Percentiles rank a stretch among this genome's conserved stretches.
phyloP scores from a whole-genome alignment of 2,113 vertebrate species.

The Progne subis region DNA sequence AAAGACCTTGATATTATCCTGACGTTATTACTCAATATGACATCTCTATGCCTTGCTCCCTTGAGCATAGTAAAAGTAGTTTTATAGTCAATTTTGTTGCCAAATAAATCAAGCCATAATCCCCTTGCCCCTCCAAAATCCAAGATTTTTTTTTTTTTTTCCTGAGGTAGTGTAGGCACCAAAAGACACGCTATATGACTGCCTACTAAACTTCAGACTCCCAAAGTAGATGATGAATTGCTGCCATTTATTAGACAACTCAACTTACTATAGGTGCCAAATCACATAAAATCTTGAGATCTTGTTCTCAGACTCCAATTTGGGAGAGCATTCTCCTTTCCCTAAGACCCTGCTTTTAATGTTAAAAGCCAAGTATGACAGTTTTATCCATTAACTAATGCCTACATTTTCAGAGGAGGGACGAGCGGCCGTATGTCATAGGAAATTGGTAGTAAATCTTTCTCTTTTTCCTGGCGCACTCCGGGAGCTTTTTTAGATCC shows the following conservation, averaged over 20 bases:
- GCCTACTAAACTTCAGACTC: slow-evolving; percentile 44
- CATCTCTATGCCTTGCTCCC: slow-evolving; percentile 53
- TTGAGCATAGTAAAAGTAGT: slow-evolving; percentile 46
- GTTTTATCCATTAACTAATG: slow-evolving; percentile 5
- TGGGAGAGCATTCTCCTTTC: background rate
- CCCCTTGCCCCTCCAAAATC: slow-evolving; percentile 16
- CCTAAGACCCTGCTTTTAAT: slow-evolving; percentile 6
- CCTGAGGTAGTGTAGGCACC: background rate
- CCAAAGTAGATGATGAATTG: slow-evolving; percentile 36
- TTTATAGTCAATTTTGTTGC: slow-evolving; percentile 67
- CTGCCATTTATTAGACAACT: slow-evolving; percentile 44
- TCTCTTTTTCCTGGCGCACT: background rate
- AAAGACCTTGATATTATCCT: slow-evolving; percentile 64
- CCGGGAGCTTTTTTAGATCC: background rate
- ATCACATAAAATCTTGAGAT: slow-evolving; percentile 31
- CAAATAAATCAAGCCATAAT: slow-evolving; percentile 63
- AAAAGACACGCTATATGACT: slow-evolving; percentile 1
- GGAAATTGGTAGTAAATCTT: background rate
- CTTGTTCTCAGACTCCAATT: slow-evolving; percentile 12
- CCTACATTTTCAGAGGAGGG: background rate
- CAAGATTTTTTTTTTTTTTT: background rate
- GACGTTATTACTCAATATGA: slow-evolving; percentile 56
- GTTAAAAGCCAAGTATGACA: slow-evolving; percentile 5
- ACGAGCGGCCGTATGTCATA: background rate
- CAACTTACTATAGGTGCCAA: slow-evolving; percentile 25